Conservation (phyloP, 2,113 vertebrate genomes). For the Glareola pratincola region DNA sequence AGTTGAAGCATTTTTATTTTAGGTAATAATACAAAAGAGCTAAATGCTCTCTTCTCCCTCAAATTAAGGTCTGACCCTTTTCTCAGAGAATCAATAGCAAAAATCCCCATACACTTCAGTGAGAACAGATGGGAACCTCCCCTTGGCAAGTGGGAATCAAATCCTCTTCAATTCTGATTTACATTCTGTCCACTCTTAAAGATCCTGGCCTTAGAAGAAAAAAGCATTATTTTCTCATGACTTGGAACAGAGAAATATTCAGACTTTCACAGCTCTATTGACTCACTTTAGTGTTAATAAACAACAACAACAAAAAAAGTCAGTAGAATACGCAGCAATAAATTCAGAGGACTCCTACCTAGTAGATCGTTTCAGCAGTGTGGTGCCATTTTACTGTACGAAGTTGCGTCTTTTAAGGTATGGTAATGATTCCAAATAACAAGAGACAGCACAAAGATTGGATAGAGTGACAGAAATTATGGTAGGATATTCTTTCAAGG, state of each 20-base stretch:
- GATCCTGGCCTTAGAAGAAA: slow-evolving; percentile 22
- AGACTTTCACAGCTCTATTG: background rate
- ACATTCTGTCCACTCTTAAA: background rate
- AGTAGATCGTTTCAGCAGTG: background rate
- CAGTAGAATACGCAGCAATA: background rate
- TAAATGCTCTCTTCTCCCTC: background rate
- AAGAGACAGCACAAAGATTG: background rate
- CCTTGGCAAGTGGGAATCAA: background rate
- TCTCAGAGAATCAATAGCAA: background rate
- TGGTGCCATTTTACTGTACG: background rate
- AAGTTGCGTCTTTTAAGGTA: background rate
- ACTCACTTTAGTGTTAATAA: background rate
- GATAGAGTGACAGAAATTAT: background rate
- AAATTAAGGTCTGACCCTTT: background rate
- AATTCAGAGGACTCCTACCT: background rate
- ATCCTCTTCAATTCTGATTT: slow-evolving; percentile 8
- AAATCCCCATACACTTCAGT: background rate
- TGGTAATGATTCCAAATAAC: background rate
- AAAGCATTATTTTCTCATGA: background rate
- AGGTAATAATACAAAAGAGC: background rate
- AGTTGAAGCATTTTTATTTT: background rate
- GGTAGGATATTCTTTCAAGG: background rate
- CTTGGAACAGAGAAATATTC: background rate
- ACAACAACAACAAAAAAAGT: background rate
- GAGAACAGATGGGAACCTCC: background rate